These are phyloP conservation scores for Apeira syringaria DNA, from an alignment of 2,888 invertebrate genomes.

Conservation along the genomic window DNA sequence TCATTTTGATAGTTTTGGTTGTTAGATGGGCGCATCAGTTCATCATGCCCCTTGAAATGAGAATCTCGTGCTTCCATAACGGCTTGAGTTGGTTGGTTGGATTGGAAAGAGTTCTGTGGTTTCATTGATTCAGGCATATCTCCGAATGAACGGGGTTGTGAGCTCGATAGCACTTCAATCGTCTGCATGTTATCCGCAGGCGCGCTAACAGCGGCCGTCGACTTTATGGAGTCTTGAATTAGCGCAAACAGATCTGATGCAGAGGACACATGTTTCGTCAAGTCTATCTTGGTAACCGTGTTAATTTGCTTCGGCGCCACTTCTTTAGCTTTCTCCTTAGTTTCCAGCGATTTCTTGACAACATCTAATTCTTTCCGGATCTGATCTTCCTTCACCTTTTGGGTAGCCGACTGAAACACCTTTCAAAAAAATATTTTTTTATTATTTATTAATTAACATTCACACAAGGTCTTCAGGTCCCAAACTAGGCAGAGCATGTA, in stretches of 20 bases:
- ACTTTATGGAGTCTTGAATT: constrained; percentile 66
- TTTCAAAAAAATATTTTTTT: too few species aligned
- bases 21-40: constrained; percentile 3
- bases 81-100: background rate
- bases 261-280: constrained; percentile 51
- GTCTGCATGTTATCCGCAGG: constrained; percentile 26
- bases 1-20: constrained; percentile 15
- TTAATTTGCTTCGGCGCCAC: constrained; percentile 23
- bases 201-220: constrained; percentile 37
- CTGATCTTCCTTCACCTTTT: constrained; percentile 87
- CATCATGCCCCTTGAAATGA: constrained; percentile 12
- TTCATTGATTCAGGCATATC: constrained; percentile 43
- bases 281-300: constrained; percentile 27
- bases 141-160: constrained; percentile 66
- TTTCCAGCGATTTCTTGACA: constrained; percentile 69
- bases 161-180: constrained; percentile 48
- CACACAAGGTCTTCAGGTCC: too few species aligned
- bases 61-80: too few species aligned
- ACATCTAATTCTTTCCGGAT: constrained; percentile 84
- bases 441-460: too few species aligned
- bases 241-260: constrained; percentile 66
- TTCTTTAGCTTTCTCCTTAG: constrained; percentile 35
- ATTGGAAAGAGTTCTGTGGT: constrained; percentile 4
- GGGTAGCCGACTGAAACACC: constrained; percentile 89
- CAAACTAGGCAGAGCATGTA: too few species aligned